Evolutionary conservation across 2,797 vertebrate genomes (phyloP), one percentile per base, ranked within the genome.

Genomic region (Petrocephalus schoutedeni): DNA sequence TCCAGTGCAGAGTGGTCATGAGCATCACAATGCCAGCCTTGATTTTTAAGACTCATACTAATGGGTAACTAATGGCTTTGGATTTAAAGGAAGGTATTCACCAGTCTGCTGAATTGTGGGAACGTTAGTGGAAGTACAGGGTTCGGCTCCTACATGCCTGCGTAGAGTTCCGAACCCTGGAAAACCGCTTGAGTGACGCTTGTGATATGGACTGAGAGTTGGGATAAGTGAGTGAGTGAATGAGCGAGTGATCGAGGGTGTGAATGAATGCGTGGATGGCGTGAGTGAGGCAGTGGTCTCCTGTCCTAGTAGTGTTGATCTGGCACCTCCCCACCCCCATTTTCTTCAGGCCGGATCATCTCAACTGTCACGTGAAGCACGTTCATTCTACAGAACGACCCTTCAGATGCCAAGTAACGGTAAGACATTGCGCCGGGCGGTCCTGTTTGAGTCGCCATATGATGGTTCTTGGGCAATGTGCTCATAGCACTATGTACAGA

Each of bases 381-480:
- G 98, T 99, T 94, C 98, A 99, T 95, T 99, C 98, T 92, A 99
- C 98, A 93, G 98, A 99, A 96, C 97, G 98, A 94, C 98, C 98
- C 89, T 99, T 99, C 94, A 99, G 99, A 97, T 99, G 98, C 96
- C 98, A 99, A 99, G 98, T 99, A 95, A 99, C 97, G 95, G 95
- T 97, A 96, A 94, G 95, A 32, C 19, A 45, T 28, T 0, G 45
- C 9, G 28, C 12, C 3, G 16, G 28, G 45, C 9, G 45, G 16
- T n/a, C 5, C 0, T 10, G 71, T 77, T 45, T n/a, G 16, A 19
- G 16, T 77, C 12, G 16, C 36, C 71, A 9, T 77, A 77, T 6
- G 71, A 77, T 45, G 16, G 16, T 32, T 45, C 71, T 19, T 0
- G 16, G 14, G 12, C 4, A 0, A 32, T 67, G 28, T 14, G 61